Percentiles rank a stretch among this genome's conserved stretches.
Conservation (phyloP, 2,888 invertebrate species). For the Cheilosia vulpina region DNA sequence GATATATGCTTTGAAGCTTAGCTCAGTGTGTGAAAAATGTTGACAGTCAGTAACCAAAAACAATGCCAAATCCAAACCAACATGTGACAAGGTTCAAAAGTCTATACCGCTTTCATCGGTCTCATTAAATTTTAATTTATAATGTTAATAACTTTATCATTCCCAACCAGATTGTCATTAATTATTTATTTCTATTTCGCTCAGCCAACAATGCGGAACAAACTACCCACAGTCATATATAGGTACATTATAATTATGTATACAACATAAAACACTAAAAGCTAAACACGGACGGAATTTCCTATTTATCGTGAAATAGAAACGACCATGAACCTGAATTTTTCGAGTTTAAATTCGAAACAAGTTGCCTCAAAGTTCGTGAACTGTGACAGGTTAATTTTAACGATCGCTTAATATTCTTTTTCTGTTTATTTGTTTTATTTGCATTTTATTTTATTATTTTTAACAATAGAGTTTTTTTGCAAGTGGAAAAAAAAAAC, state of each 20-base stretch:
- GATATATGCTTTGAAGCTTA: too few relatives aligned
- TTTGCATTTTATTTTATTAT: neutral
- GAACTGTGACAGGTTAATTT: conserved; percentile 64
- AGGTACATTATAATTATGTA: too few relatives aligned
- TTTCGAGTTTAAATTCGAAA: conserved; percentile 44
- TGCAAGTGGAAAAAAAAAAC: neutral
- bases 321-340: conserved; percentile 50
- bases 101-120: neutral
- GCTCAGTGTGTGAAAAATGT: too few relatives aligned
- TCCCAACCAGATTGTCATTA: conserved; percentile 35
- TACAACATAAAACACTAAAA: neutral
- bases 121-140: conserved; percentile 28
- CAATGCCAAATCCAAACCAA: too few relatives aligned
- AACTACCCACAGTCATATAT: conserved; percentile 26
- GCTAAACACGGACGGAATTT: conserved; percentile 20
- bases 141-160: conserved; percentile 7
- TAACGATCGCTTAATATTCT: conserved; percentile 54
- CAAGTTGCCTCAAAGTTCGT: conserved; percentile 58
- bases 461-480: conserved; percentile 20
- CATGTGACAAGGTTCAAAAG: neutral
- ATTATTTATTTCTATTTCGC: neutral
- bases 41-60: too few relatives aligned
- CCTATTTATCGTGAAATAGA: conserved; percentile 34
- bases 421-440: conserved; percentile 13
- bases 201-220: conserved; percentile 51